Base-by-base conservation (phyloP, 2,888 invertebrate genomes). In the Brassicogethes aeneus region DNA sequence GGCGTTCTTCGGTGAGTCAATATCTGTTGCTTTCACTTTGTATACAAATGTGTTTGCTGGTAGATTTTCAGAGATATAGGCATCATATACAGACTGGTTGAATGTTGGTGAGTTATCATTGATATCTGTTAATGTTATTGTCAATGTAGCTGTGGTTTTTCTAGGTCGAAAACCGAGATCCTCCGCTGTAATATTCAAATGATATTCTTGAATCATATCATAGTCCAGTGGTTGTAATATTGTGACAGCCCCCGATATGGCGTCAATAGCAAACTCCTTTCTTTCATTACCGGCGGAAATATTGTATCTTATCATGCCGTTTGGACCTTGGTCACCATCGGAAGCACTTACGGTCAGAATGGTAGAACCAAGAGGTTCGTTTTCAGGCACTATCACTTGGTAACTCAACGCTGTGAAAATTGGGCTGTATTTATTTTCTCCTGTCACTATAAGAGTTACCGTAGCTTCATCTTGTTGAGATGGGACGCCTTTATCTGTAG, bases 21-120 rank as follows among this genome's bases (percentile, higher is more conserved):
- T 79, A 64, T 95, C 95, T 2, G 75, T 74, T 0, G 94, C 94
- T 45, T 72, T 70, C 0, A 90, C 78, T 63, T 77, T 78, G 55
- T 77, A 85, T 7, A 92, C 85, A 51, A 79, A 77, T 45, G 81
- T 82, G 39, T 84, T 82, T 0, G 80, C 68, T 1, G 83, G 81
- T 10, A 83, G 77, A 62, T 94, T 94, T 71, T 95, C 94, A 0
- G 82, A 76, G 33, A 95, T 69, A 59, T 77, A 85, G 0, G 87
- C 87, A 53, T 84, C 76, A 60, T 86, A 93, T 37, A 74, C 68
- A 0, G 78, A 73, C 61, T 85, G 82, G 63, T 86, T 84, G 60
- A 95, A 96, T 10, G 74, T 70, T 0, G 95, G 95, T 7, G 90
- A 81, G 64, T 95, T 94, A 59, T 96, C 93, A 60, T 93, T 95